Evolutionary conservation across 2,888 invertebrate species (phyloP).

Genomic region (Drosophila picticornis): DNA sequence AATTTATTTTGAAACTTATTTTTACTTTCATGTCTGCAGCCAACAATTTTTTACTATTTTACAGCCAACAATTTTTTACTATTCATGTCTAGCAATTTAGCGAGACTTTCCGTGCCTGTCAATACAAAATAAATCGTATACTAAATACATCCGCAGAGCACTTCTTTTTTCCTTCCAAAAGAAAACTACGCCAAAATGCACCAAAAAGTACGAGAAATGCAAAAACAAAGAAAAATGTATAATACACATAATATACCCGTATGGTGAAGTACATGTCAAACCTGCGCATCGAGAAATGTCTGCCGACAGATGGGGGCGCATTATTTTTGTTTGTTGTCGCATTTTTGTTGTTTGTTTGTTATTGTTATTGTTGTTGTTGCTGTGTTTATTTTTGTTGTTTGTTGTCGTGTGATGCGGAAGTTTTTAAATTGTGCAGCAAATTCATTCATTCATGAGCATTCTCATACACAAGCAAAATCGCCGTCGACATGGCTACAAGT

Average conservation of each 20-base stretch:
- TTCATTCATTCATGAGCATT: slow-evolving; percentile 67
- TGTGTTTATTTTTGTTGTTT: slow-evolving; percentile 43
- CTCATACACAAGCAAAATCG: slow-evolving; percentile 31
- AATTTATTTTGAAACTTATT: background rate
- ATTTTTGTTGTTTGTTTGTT: slow-evolving; percentile 28
- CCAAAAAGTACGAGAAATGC: slow-evolving; percentile 10
- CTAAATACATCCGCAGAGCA: slow-evolving; percentile 57
- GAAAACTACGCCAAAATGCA: slow-evolving; percentile 45
- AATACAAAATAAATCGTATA: slow-evolving; percentile 60
- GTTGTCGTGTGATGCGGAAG: slow-evolving; percentile 71
- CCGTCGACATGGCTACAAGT: slow-evolving; percentile 29
- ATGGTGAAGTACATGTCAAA: slow-evolving; percentile 30
- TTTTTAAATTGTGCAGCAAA: slow-evolving; percentile 75
- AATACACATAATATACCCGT: slow-evolving; percentile 4
- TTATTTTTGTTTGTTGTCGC: slow-evolving; percentile 38
- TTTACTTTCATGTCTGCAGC: background rate
- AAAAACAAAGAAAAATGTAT: background rate
- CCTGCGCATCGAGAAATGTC: slow-evolving; percentile 40
- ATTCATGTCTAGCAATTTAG: slow-evolving; percentile 31
- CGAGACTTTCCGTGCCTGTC: slow-evolving; percentile 45
- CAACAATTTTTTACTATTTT: slow-evolving; percentile 11
- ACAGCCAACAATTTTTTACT: slow-evolving; percentile 7
- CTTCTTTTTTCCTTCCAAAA: slow-evolving; percentile 14
- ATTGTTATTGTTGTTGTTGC: slow-evolving; percentile 20
- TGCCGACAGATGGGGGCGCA: slow-evolving; percentile 57